Evolutionary conservation across 2,113 vertebrate genomes (phyloP).

Genomic region (Bungarus multicinctus): DNA sequence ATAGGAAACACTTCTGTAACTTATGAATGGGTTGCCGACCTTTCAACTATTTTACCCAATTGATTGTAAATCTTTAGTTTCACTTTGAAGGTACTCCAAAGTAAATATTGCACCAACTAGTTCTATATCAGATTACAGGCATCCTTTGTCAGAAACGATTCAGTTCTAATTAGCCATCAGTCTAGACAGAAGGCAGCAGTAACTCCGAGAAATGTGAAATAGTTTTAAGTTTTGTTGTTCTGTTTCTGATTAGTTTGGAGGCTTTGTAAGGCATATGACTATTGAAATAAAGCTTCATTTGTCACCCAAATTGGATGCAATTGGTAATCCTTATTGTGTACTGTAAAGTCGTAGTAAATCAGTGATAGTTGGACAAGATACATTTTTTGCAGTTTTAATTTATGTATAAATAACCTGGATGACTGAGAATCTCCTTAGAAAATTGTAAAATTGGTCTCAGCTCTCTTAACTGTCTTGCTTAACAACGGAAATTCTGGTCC

Average conservation of each 20-base stretch:
- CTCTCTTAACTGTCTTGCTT: neutral
- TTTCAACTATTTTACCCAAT: slow-evolving; percentile 22
- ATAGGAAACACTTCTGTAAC: neutral
- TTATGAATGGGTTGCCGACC: neutral
- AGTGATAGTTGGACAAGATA: neutral
- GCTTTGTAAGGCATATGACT: neutral
- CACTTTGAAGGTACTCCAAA: slow-evolving; percentile 17
- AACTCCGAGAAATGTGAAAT: slow-evolving; percentile 9
- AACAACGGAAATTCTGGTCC: neutral
- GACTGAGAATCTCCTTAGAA: neutral
- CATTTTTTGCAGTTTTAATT: slow-evolving; percentile 26
- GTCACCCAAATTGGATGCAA: slow-evolving; percentile 9
- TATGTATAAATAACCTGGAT: neutral
- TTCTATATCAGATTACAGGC: neutral
- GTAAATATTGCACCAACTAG: slow-evolving; percentile 1
- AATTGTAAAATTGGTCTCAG: neutral
- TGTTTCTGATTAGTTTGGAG: slow-evolving; percentile 48
- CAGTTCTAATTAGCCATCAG: neutral
- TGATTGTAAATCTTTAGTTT: slow-evolving; percentile 4
- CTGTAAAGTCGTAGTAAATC: neutral
- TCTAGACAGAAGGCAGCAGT: neutral
- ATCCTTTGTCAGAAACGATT: neutral
- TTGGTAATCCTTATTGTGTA: slow-evolving; percentile 11
- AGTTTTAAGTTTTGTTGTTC: slow-evolving; percentile 26
- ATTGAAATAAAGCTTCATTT: slow-evolving; percentile 21